Percentiles rank a stretch among this genome's conserved stretches.
Evolutionary conservation across 2,113 vertebrate genomes (phyloP).

Genomic region (Narcine bancroftii): DNA sequence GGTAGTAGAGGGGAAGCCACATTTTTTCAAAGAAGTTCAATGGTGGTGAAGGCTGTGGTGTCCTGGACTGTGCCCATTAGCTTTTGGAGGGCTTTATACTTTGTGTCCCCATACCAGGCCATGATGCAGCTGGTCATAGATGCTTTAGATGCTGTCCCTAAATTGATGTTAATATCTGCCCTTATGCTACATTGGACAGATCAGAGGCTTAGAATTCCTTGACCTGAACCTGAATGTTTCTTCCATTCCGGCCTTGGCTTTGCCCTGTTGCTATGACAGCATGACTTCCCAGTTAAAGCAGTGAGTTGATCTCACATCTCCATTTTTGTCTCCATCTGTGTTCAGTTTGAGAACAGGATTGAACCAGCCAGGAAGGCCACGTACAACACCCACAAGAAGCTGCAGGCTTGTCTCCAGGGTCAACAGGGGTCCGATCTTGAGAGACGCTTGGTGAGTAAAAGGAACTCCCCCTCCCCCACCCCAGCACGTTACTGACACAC

Average conservation of each 20-base stretch:
- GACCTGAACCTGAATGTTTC: too few species aligned
- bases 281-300: not conserved
- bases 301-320: not conserved
- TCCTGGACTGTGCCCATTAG: too few species aligned
- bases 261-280: not conserved
- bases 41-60: too few species aligned
- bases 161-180: not conserved
- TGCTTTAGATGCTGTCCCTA: not conserved
- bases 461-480: not conserved
- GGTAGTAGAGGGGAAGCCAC: too few species aligned
- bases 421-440: conserved; percentile 76
- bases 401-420: conserved; percentile 80
- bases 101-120: too few species aligned
- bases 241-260: not conserved
- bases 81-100: too few species aligned
- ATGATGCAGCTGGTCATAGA: too few species aligned
- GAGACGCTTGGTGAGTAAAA: conserved; percentile 73
- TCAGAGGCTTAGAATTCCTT: not conserved
- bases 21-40: too few species aligned
- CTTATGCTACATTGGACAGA: not conserved
- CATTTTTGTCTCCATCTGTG: not conserved
- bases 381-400: conserved; percentile 80
- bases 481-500: not conserved
- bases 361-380: conserved; percentile 80
- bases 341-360: conserved; percentile 84